phyloP scores from a whole-genome alignment of 1,140 invertebrate species.

The Apis mellifera region Amel_HAv3.1 CM009940.2:7314001-7314500 shows the following conservation, averaged over 20 bases:
- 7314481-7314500: neutral
- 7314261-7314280: neutral
- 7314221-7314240: neutral
- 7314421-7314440: constrained; percentile 20
- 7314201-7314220: neutral
- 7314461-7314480: neutral
- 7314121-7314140: neutral
- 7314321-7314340: neutral
- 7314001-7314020: neutral
- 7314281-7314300: neutral
- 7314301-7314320: neutral
- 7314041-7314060: neutral
- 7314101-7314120: neutral
- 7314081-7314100: neutral
- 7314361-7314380: neutral
- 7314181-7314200: neutral
- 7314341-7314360: neutral
- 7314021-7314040: neutral
- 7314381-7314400: neutral
- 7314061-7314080: constrained; percentile 1
- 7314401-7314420: neutral
- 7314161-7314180: no score
- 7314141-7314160: neutral
- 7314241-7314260: neutral
- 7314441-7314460: neutral